Conservation (phyloP, 2,113 vertebrate genomes). For the Cheilinus undulatus region DNA sequence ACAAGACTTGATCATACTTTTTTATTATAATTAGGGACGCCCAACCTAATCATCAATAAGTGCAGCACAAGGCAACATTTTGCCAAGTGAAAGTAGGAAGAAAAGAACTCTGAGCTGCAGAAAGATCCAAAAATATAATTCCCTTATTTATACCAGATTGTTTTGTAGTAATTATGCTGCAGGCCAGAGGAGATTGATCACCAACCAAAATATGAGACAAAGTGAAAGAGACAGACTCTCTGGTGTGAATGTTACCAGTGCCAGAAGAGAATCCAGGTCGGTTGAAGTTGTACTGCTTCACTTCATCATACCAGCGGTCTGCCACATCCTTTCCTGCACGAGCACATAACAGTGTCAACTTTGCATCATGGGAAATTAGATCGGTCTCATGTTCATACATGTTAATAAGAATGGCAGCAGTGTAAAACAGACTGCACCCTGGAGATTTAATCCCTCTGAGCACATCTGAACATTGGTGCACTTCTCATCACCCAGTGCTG, state of each 20-base stretch:
- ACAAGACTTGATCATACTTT: too few species aligned
- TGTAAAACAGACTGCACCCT: neutral
- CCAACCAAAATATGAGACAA: neutral
- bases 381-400: constrained; percentile 4
- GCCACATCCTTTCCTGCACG: constrained; percentile 92
- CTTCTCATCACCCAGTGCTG: constrained; percentile 29
- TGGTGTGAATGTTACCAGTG: constrained; percentile 87
- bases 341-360: constrained; percentile 14
- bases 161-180: neutral
- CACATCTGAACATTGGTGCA: constrained; percentile 18
- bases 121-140: too few species aligned
- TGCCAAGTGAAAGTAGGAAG: too few species aligned
- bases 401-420: constrained; percentile 11
- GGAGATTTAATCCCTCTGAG: constrained; percentile 12
- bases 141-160: too few species aligned
- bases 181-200: neutral
- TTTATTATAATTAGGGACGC: too few species aligned
- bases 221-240: neutral
- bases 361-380: constrained; percentile 15
- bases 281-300: constrained; percentile 96
- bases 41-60: too few species aligned
- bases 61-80: too few species aligned
- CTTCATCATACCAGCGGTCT: constrained; percentile 97
- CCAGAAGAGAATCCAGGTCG: constrained; percentile 94
- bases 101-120: too few species aligned